Percentiles rank a stretch among this genome's conserved stretches.
phyloP scores from a whole-genome alignment of 2,888 invertebrate species.

The Lasius platythorax region DNA sequence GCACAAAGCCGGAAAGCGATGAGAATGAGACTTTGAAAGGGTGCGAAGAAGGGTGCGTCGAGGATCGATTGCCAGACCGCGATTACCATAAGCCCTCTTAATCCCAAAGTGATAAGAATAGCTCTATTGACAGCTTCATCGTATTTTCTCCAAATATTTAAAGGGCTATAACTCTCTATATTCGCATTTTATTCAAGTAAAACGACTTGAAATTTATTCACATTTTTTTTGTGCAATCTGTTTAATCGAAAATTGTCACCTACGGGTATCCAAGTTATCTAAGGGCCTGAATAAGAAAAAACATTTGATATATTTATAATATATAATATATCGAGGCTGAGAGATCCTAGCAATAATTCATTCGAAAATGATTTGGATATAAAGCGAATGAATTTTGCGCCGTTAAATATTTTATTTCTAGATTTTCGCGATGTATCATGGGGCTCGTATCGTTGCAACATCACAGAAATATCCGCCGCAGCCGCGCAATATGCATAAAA shows the following conservation, averaged over 20 bases:
- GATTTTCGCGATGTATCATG: slow-evolving; percentile 52
- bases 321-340: slow-evolving; percentile 10
- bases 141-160: slow-evolving; percentile 9
- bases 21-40: slow-evolving; percentile 33
- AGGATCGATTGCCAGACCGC: slow-evolving; percentile 64
- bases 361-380: slow-evolving; percentile 55
- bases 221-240: too few relatives aligned
- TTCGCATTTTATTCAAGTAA: neutral
- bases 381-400: slow-evolving; percentile 55
- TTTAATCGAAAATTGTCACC: too few relatives aligned
- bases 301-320: slow-evolving; percentile 29
- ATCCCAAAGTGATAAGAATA: slow-evolving; percentile 39
- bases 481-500: slow-evolving; percentile 56
- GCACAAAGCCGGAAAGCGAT: slow-evolving; percentile 34
- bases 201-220: neutral
- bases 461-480: slow-evolving; percentile 54
- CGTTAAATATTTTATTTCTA: slow-evolving; percentile 57
- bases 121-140: slow-evolving; percentile 20
- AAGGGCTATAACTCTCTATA: neutral
- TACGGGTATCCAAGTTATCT: too few relatives aligned
- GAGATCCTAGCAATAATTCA: slow-evolving; percentile 47
- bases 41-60: slow-evolving; percentile 53
- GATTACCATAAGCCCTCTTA: slow-evolving; percentile 60
- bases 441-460: slow-evolving; percentile 37
- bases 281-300: too few relatives aligned